Conservation (phyloP, 2,113 vertebrate genomes). For the Mesoclemmys tuberculata region DNA sequence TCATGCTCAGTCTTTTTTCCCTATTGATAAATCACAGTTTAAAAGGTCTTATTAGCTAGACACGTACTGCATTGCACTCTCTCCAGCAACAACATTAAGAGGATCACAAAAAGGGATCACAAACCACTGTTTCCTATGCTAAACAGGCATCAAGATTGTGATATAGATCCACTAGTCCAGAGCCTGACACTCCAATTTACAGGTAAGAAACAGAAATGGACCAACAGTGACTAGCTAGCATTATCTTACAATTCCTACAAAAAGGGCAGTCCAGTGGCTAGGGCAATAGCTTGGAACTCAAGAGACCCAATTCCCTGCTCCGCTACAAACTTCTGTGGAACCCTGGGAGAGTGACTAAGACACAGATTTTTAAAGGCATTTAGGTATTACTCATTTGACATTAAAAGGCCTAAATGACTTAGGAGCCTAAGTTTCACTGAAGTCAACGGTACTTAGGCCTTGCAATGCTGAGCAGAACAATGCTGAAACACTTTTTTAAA, state of each 20-base stretch:
- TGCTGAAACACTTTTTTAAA: not conserved
- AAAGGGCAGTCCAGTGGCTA: not conserved
- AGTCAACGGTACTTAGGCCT: not conserved
- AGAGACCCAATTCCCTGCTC: not conserved
- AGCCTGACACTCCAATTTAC: not conserved
- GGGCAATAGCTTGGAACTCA: not conserved
- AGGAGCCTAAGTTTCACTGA: not conserved
- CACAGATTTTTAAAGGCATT: not conserved
- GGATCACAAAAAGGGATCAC: not conserved
- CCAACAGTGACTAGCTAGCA: not conserved
- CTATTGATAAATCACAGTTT: too few species aligned
- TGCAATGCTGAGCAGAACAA: not conserved
- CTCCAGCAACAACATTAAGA: not conserved
- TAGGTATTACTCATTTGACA: not conserved
- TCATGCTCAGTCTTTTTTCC: not conserved
- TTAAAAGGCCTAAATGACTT: not conserved
- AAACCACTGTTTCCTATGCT: not conserved
- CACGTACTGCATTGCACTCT: not conserved
- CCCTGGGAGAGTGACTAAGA: not conserved
- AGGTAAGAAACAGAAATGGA: not conserved
- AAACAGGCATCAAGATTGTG: not conserved
- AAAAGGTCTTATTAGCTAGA: not conserved
- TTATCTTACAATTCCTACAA: not conserved
- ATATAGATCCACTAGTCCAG: not conserved
- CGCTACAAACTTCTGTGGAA: not conserved